Base-by-base conservation (phyloP, 1,140 invertebrate species). In the Elymnias hypermnestra region DNA sequence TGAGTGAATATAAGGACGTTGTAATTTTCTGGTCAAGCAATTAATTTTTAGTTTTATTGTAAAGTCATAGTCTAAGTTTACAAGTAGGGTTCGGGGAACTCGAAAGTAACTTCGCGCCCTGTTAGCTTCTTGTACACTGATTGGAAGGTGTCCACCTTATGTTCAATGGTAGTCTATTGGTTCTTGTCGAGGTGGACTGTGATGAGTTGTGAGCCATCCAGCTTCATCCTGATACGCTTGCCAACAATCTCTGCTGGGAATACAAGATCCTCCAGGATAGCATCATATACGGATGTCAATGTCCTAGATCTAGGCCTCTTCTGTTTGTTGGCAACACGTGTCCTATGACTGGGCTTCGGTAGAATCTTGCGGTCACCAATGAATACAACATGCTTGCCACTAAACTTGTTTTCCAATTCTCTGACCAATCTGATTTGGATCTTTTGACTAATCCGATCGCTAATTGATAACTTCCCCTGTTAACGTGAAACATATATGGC, bases 331-430 rank as follows among this genome's bases (percentile, higher is more conserved):
- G 96, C 95, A 37, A 92, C 94, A 54, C 95, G 94, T 0, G 94
- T 96, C 88, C 99, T 99, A 60, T 97, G 91, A 28, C 96, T 98
- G 21, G 98, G 98, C 87, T 99, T 99, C 28, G 97, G 96, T 44
- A 99, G 89, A 81, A 99, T 99, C 79, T 97, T 97, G 63, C 98
- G 92, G 88, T 99, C 94, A 26, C 97, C 98, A 87, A 99, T 92
- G 77, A 99, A 98, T 45, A 99, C 97, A 13, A n/a, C n/a, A n/a
- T n/a, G n/a, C n/a, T n/a, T n/a, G n/a, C n/a, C n/a, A n/a, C n/a
- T n/a, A n/a, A n/a, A 99, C 97, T 88, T 99, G 97, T 99, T 99
- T 83, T 99, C 98, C 59, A 99, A 84, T 84, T 99, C 98, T 60
- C 98, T 91, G 12, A 99, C 98, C 51, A 99, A 87, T 50, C 97